Base-by-base conservation (phyloP, 2,113 vertebrate genomes). In the Gnathonemus echidnorhynchus region DNA sequence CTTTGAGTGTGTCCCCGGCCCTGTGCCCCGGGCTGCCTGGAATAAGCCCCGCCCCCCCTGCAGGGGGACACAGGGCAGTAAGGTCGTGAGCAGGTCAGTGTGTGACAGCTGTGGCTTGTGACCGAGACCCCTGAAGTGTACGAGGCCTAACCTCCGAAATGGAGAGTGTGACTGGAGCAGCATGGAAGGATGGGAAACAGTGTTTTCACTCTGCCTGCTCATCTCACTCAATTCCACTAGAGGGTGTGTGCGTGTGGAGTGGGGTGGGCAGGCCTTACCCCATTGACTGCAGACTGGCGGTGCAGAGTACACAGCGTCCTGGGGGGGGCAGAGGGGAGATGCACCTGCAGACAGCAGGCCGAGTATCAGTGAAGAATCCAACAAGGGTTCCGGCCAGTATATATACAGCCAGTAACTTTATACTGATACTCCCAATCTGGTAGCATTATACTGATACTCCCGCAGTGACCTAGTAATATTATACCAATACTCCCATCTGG, bases 261-360 rank as follows among this genome's bases (percentile, higher is more conserved):
- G n/a, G 62, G 24, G n/a, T 49, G 35, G 13, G 3, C n/a, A 52
- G 3, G 5, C 88, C 97, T 95, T 89, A 99, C 98, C 97, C 96
- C 97, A 8, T 96, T 97, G 42, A 98, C 94, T 50, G 95, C 96
- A 0, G 92, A 94, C 45, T 94, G 93, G 50, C 97, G 96, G 0
- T 92, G 95, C 49, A 96, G 94, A 42, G 96, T 97, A 92, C 95
- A 96, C 90, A 98, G 94, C 11, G 97, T 97, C 92, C 93, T 96
- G 0, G 98, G 98, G 1, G 98, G 98, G 0, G 95, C 95, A 3
- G 95, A 97, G 0, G 98, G 98, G 87, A 99, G 91, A 3, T 98
- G 97, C 0, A 98, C 94, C 98, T 99, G 93, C 24, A 86, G 86
- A 90, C 15, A 21, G 5, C 13, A 70, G 42, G 70, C 13, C 24